Base-by-base conservation (phyloP, 2,113 vertebrate species). In the Thunnus maccoyii region DNA sequence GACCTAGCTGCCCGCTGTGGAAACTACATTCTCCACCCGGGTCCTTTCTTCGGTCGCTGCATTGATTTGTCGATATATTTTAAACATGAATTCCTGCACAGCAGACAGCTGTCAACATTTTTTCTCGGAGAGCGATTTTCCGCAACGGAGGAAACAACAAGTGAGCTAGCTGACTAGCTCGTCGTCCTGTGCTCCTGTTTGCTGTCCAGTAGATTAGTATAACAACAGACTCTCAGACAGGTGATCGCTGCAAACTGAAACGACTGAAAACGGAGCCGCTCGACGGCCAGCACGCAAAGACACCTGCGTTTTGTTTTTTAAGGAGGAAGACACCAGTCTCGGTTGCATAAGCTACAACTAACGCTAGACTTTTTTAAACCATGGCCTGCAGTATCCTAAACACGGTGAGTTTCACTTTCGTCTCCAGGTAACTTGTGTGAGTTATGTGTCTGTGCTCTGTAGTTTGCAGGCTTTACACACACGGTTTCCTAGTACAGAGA, bases 301-400 rank as follows among this genome's bases (percentile, higher is more conserved):
- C 7, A 41, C 7, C 27, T 2, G 16, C 25, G 27, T 30, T 30
- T 30, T 30, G 27, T 30, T 16, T 44, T 27, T 18, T 18, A 41
- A 41, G 7, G 36, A 22, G 25, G 36, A 51, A 44, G 5, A 71
- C 50, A 50, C 58, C 54, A 47, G 60, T 65, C 69, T 46, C 25
- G 3, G 16, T 27, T 63, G 22, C 10, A 74, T 70, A 77, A 88
- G 73, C 82, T 76, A 76, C 41, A 68, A 13, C 10, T 22, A 22
- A 22, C 22, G 22, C 22, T 6, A 54, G 7, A 52, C 22, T 48
- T 36, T 30, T 36, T 32, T 55, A 61, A 30, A 79, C 76, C 9
- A 92, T 93, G 93, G 92, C 91, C 76, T 86, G 57, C 15, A 82
- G 70, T 83, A 86, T 91, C 72, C 69, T 91, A 3, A 87, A 82